Evolutionary conservation across 2,888 invertebrate species (phyloP).

Genomic region (Drosophila mimica): DNA sequence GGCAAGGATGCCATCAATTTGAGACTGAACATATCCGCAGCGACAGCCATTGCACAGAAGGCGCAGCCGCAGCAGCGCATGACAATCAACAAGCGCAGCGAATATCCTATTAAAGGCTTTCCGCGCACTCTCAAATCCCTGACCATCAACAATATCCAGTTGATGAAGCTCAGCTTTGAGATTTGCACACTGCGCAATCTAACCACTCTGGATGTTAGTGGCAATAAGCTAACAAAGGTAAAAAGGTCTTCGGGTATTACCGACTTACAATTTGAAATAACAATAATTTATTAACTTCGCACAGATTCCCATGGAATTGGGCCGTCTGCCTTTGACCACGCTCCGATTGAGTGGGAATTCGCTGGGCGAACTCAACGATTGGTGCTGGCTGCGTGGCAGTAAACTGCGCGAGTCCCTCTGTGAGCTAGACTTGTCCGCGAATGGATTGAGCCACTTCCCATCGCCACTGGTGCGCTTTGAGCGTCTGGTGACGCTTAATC

Average conservation of each 20-base stretch:
- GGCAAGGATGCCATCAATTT: conserved; percentile 86
- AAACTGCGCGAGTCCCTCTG: conserved; percentile 86
- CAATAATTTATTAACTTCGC: neutral
- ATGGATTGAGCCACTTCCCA: conserved; percentile 87
- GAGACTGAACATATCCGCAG: conserved; percentile 85
- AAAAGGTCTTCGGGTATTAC: rapidly evolving
- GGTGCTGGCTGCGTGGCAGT: conserved; percentile 87
- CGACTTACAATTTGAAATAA: neutral
- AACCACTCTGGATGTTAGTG: conserved; percentile 88
- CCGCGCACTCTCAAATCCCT: conserved; percentile 89
- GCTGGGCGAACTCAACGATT: conserved; percentile 87
- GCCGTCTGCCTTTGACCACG: conserved; percentile 88
- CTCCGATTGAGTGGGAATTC: conserved; percentile 88
- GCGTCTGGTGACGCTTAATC: conserved; percentile 87
- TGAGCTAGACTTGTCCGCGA: conserved; percentile 88
- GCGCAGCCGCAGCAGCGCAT: conserved; percentile 86
- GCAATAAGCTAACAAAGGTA: conserved; percentile 89
- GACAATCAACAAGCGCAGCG: conserved; percentile 87
- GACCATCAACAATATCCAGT: conserved; percentile 87
- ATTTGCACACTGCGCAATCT: conserved; percentile 89
- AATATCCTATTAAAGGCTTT: conserved; percentile 90
- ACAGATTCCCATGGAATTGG: conserved; percentile 88
- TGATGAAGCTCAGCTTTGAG: conserved; percentile 89
- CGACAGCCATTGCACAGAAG: conserved; percentile 85
- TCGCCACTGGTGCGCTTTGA: conserved; percentile 88